Percentiles rank a stretch among this genome's conserved stretches.
These are phyloP conservation scores for Pemphredon lugubris DNA, from an alignment of 2,888 invertebrate species.

Conservation along the genomic window DNA sequence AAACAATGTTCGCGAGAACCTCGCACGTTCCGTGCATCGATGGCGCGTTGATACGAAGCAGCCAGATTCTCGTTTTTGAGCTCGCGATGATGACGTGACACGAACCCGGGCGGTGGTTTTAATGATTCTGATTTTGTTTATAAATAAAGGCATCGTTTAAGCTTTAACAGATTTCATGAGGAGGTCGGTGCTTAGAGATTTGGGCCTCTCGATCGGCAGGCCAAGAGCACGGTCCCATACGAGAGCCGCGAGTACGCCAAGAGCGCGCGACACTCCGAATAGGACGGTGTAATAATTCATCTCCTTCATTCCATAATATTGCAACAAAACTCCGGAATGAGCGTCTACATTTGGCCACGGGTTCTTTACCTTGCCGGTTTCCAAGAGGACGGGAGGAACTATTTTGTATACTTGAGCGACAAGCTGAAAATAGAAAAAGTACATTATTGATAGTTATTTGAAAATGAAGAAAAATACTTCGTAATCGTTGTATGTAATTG, in stretches of 20 bases:
- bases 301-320: slow-evolving; percentile 93
- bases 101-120: slow-evolving; percentile 28
- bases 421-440: slow-evolving; percentile 82
- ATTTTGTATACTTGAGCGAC: slow-evolving; percentile 95
- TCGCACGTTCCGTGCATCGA: slow-evolving; percentile 32
- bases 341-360: slow-evolving; percentile 99
- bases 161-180: slow-evolving; percentile 78
- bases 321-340: slow-evolving; percentile 90
- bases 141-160: slow-evolving; percentile 60
- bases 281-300: slow-evolving; percentile 96
- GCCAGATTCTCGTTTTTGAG: slow-evolving; percentile 37
- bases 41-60: slow-evolving; percentile 43
- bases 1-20: slow-evolving; percentile 29
- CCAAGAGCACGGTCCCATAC: slow-evolving; percentile 93
- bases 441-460: slow-evolving; percentile 11
- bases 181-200: slow-evolving; percentile 85
- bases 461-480: background rate
- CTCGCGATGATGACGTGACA: slow-evolving; percentile 42
- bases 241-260: slow-evolving; percentile 90
- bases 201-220: slow-evolving; percentile 91
- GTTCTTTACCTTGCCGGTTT: slow-evolving; percentile 98
- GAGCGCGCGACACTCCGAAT: slow-evolving; percentile 93
- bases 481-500: slow-evolving; percentile 25
- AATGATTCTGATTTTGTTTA: slow-evolving; percentile 43
- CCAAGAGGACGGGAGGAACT: slow-evolving; percentile 94